phyloP scores from a whole-genome alignment of 2,888 invertebrate species.

The Ennomos quercinarius region DNA sequence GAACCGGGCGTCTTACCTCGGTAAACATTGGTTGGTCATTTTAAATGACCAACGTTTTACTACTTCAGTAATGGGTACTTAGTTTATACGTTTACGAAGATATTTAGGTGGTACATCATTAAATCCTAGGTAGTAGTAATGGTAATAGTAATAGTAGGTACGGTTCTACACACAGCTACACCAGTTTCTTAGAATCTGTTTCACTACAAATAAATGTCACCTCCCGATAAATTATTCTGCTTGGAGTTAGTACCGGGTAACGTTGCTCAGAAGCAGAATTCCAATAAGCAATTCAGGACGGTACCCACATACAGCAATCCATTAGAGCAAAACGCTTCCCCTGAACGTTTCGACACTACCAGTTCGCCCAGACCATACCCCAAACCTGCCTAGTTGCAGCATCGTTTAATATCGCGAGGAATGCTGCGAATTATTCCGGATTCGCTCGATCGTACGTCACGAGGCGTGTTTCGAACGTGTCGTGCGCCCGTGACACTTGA shows the following conservation, averaged over 20 bases:
- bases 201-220: background rate
- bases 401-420: conserved; percentile 36
- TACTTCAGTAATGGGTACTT: too few relatives aligned
- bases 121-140: too few relatives aligned
- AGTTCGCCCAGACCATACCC: conserved; percentile 19
- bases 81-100: too few relatives aligned
- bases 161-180: background rate
- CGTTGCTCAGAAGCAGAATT: conserved; percentile 20
- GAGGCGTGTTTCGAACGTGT: conserved; percentile 23
- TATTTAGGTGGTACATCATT: too few relatives aligned
- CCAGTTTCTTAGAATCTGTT: background rate
- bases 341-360: conserved; percentile 24
- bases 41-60: too few relatives aligned
- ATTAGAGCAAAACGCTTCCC: conserved; percentile 25
- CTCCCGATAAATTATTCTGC: background rate
- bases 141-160: too few relatives aligned
- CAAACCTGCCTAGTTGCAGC: background rate
- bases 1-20: too few relatives aligned
- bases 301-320: conserved; percentile 27
- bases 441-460: conserved; percentile 12
- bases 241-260: background rate
- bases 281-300: conserved; percentile 23
- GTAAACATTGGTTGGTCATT: too few relatives aligned
- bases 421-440: conserved; percentile 29
- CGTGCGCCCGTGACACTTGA: conserved; percentile 21